phyloP scores from a whole-genome alignment of 2,888 invertebrate genomes.

The Diarsia mendica region DNA sequence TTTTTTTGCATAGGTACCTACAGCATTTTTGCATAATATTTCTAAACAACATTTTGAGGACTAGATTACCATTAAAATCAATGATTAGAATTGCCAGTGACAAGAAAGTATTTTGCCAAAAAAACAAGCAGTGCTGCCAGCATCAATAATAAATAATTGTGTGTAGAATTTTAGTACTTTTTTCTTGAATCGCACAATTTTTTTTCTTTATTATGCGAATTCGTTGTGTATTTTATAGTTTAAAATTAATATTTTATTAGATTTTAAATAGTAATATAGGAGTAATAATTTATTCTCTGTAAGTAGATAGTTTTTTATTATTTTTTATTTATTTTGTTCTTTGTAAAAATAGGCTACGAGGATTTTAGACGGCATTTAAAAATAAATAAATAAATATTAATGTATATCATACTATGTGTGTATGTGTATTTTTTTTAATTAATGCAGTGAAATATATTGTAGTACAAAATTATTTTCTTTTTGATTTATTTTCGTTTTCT shows the following conservation, averaged over 20 bases:
- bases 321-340: slow-evolving; percentile 66
- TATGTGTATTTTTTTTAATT: slow-evolving; percentile 69
- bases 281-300: slow-evolving; percentile 68
- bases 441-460: slow-evolving; percentile 78
- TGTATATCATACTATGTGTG: slow-evolving; percentile 67
- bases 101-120: slow-evolving; percentile 59
- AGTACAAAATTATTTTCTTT: slow-evolving; percentile 74
- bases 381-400: slow-evolving; percentile 59
- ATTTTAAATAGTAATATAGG: slow-evolving; percentile 50
- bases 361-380: slow-evolving; percentile 73
- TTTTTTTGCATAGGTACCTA: no score
- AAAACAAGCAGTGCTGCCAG: slow-evolving; percentile 56
- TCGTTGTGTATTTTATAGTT: slow-evolving; percentile 65
- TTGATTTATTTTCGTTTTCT: slow-evolving; percentile 52
- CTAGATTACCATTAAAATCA: slow-evolving; percentile 9
- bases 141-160: slow-evolving; percentile 50
- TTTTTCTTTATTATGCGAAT: slow-evolving; percentile 50
- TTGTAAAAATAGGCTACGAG: slow-evolving; percentile 69
- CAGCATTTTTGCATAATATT: not conserved
- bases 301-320: slow-evolving; percentile 67
- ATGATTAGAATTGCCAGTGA: slow-evolving; percentile 50
- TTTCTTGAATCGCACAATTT: slow-evolving; percentile 64
- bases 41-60: not conserved
- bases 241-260: slow-evolving; percentile 62
- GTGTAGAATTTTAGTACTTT: slow-evolving; percentile 58